Evolutionary conservation across 2,113 vertebrate species (phyloP).

Genomic region (Podarcis cretensis): DNA sequence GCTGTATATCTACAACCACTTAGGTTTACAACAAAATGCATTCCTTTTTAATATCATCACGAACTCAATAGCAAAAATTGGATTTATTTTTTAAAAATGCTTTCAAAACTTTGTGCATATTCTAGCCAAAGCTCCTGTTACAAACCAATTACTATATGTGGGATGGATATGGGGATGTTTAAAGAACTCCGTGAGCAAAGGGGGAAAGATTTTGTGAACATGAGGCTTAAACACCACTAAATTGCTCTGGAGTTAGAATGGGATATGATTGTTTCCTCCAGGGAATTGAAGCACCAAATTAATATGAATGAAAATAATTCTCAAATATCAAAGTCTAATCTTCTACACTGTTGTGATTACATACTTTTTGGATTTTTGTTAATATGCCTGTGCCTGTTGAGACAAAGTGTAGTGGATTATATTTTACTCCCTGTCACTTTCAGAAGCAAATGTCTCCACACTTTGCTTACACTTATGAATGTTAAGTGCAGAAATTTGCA

Average conservation of each 20-base stretch:
- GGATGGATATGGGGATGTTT: constrained; percentile 41
- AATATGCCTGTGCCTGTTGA: background rate
- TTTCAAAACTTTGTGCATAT: constrained; percentile 37
- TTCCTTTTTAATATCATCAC: constrained; percentile 19
- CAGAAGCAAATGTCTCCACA: background rate
- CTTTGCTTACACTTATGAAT: background rate
- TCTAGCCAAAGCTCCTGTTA: constrained; percentile 43
- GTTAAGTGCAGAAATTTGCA: background rate
- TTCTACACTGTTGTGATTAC: constrained; percentile 30
- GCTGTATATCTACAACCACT: background rate
- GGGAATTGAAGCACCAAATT: constrained; percentile 48
- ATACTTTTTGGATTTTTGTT: constrained; percentile 25
- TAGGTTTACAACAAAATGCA: background rate
- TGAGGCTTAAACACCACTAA: constrained; percentile 49
- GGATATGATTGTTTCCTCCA: constrained; percentile 43
- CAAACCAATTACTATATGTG: constrained; percentile 47
- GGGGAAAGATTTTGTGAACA: constrained; percentile 50
- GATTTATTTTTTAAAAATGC: background rate
- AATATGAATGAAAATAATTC: constrained; percentile 55
- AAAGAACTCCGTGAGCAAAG: constrained; percentile 47
- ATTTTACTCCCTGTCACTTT: constrained; percentile 18
- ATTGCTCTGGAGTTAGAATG: constrained; percentile 43
- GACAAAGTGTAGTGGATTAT: constrained; percentile 4
- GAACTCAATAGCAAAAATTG: constrained; percentile 15
- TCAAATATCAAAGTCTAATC: constrained; percentile 46